Percentiles rank a stretch among this genome's conserved stretches.
Conservation (phyloP, 2,797 vertebrate species). For the Hemibagrus guttatus region DNA sequence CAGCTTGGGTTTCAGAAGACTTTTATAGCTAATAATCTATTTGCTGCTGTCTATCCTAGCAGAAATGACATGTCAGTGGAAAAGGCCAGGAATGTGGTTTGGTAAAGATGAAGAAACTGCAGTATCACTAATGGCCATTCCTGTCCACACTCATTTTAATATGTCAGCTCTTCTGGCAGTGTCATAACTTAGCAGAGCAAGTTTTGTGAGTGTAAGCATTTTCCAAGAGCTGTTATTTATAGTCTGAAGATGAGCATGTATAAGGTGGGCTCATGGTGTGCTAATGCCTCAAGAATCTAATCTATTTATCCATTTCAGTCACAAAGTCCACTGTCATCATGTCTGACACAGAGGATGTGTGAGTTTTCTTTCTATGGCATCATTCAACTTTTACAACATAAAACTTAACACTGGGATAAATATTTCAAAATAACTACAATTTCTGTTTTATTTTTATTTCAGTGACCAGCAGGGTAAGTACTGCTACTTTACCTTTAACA, state of each 20-base stretch:
- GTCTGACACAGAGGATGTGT: conserved; percentile 95
- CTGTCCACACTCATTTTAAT: not conserved
- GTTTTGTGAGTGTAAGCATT: conserved; percentile 54
- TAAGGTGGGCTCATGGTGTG: not conserved
- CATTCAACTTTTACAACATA: not conserved
- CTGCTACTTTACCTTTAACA: not conserved
- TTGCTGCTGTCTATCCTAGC: conserved; percentile 8
- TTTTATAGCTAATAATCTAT: conserved; percentile 61
- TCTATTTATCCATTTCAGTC: conserved; percentile 67
- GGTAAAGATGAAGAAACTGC: not conserved
- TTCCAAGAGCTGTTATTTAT: conserved; percentile 40
- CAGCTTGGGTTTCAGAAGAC: conserved; percentile 63
- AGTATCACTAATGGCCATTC: not conserved
- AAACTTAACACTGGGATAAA: not conserved
- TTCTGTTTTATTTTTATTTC: conserved; percentile 56
- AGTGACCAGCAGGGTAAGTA: conserved; percentile 92
- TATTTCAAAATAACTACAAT: not conserved
- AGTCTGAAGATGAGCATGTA: conserved; percentile 21
- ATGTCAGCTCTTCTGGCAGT: not conserved
- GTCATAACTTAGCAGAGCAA: not conserved
- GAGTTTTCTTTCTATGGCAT: conserved; percentile 70
- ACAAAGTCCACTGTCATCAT: conserved; percentile 81
- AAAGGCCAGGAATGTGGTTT: conserved; percentile 1
- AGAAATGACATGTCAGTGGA: not conserved
- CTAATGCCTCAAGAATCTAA: conserved; percentile 20